A percentile compares a stretch with the other conserved stretches of the same genome.
Conservation (phyloP, 2,113 vertebrate species). For the Peromyscus polionotus region DNA sequence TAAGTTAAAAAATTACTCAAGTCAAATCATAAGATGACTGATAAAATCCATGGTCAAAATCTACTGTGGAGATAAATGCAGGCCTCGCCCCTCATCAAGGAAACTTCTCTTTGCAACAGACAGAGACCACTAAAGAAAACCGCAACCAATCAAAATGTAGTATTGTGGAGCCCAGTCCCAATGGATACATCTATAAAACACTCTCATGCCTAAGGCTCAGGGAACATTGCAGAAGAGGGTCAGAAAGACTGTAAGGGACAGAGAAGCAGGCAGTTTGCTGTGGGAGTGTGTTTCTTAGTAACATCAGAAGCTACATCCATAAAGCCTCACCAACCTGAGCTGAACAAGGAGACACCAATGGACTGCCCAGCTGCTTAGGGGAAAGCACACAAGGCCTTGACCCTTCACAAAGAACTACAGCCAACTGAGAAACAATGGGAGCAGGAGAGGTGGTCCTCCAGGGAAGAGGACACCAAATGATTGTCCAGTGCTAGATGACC, state of each 20-base stretch:
- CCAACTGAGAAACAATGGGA: neutral
- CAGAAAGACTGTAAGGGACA: neutral
- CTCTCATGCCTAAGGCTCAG: neutral
- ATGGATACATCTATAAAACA: neutral
- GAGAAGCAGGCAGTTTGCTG: neutral
- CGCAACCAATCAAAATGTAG: neutral
- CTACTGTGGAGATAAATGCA: neutral
- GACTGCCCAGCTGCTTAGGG: neutral
- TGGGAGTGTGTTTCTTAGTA: neutral
- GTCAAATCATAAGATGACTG: neutral
- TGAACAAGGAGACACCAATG: neutral
- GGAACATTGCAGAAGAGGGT: neutral
- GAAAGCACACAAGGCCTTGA: neutral
- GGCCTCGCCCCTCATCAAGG: neutral
- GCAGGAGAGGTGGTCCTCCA: neutral
- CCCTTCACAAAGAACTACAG: neutral
- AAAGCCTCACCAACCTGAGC: neutral
- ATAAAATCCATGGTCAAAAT: constrained; percentile 32
- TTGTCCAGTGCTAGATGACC: neutral
- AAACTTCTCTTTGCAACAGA: neutral
- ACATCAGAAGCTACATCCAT: neutral
- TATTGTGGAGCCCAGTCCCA: neutral
- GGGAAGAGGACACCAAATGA: neutral
- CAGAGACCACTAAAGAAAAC: neutral
- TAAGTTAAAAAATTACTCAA: neutral